phyloP scores from a whole-genome alignment of 1,140 invertebrate species.

The Procambarus virginalis region DNA sequence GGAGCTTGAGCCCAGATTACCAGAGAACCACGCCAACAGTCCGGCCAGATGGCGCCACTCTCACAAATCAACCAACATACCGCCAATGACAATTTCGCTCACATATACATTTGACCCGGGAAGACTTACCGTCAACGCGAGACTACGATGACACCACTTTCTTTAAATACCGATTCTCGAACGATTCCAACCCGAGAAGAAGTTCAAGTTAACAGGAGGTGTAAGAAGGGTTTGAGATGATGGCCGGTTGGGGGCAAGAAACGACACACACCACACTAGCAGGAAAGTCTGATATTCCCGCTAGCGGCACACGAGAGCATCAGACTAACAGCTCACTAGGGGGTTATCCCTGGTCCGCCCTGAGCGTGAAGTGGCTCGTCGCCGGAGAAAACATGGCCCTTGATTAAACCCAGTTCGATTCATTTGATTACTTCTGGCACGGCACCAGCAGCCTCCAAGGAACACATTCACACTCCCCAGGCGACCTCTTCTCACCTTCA shows the following conservation, averaged over 20 bases:
- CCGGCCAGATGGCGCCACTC: background rate
- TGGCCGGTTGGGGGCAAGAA: background rate
- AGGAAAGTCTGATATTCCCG: background rate
- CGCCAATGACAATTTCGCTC: no score
- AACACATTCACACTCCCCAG: no score
- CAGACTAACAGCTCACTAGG: background rate
- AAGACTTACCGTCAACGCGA: background rate
- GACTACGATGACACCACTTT: background rate
- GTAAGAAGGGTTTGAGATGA: background rate
- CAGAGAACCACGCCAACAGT: background rate
- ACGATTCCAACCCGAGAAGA: background rate
- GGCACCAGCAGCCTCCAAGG: background rate
- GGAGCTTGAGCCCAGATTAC: background rate
- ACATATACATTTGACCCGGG: background rate
- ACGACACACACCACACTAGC: background rate
- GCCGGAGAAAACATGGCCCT: background rate
- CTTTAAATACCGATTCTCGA: background rate
- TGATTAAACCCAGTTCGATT: conserved; percentile 13
- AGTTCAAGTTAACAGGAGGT: background rate
- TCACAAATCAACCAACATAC: background rate
- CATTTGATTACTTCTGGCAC: conserved; percentile 6
- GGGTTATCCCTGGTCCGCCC: background rate
- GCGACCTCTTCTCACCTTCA: no score
- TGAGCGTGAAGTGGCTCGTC: background rate
- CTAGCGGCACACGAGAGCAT: background rate